These are phyloP conservation scores for Mus pahari DNA, from an alignment of 2,113 vertebrate genomes.

Conservation along the genomic window DNA sequence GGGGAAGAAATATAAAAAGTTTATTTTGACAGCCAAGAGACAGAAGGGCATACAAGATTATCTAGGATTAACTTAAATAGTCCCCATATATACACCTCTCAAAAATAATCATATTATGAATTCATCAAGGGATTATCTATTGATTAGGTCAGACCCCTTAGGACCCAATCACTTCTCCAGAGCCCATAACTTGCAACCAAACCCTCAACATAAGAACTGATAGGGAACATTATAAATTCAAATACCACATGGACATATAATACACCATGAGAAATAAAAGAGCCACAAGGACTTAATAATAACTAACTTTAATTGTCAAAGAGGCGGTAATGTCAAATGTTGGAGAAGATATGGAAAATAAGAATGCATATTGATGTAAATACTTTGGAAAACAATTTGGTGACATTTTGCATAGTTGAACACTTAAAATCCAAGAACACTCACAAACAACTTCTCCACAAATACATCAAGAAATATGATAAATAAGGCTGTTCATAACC, in stretches of 20 bases:
- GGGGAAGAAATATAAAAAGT: not conserved
- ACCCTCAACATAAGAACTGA: not conserved
- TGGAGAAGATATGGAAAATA: not conserved
- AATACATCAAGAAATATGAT: not conserved
- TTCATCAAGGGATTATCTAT: not conserved
- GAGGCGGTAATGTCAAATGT: not conserved
- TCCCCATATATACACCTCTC: not conserved
- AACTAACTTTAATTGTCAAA: not conserved
- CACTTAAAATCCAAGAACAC: not conserved
- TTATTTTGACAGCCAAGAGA: not conserved
- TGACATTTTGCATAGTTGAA: not conserved
- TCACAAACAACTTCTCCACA: slow-evolving; percentile 13
- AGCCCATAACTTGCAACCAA: not conserved
- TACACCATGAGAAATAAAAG: not conserved
- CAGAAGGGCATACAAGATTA: not conserved
- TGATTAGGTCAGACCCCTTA: not conserved
- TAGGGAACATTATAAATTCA: not conserved
- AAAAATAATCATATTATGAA: not conserved
- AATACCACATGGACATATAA: not conserved
- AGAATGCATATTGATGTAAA: not conserved
- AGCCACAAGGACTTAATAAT: not conserved
- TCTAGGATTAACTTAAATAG: not conserved
- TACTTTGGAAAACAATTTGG: slow-evolving; percentile 18
- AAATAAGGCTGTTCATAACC: not conserved
- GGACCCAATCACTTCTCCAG: not conserved